Evolutionary conservation across 2,797 vertebrate species (phyloP), one percentile per base, ranked within the genome.

Genomic region (Gallirallus australis): DNA sequence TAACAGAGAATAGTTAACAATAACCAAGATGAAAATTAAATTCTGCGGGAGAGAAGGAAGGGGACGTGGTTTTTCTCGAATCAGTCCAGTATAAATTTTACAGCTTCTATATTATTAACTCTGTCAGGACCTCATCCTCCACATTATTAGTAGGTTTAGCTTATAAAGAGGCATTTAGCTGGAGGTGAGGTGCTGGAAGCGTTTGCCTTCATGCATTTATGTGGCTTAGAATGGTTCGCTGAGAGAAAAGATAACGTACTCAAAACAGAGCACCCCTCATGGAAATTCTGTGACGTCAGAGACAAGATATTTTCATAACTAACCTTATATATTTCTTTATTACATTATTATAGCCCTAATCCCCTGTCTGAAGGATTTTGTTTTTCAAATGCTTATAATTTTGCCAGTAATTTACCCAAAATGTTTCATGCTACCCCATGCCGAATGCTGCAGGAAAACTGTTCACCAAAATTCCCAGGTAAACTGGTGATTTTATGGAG

Each of bases 11-110:
- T 53, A 54, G 90, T 82, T 90, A 95, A 89, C 63, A 90, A 85
- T 35, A 80, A 86, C 15, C 19, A 69, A 30, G 69, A 86, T 30
- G 83, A 94, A 96, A 90, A 68, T 63, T 47, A 94, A 92, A 88
- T 82, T 80, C 28, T 63, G 45, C 68, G 33, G 15, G 15, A 79
- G 16, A 85, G 31, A 70, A 88, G 18, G 65, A 93, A 94, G 18
- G 15, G 37, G 48, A 24, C 25, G 47, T 2, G 1, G 8, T 40
- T 31, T 82, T 75, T 72, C 35, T 82, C 48, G 31, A 89, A 65
- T 63, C 31, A 47, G 72, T 89, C 71, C n/a, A 27, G n/a, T 24
- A 15, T 31, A 48, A 68, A 84, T 82, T 89, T 73, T 45, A 78
- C 33, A 73, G 53, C 15, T 76, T 64, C 48, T 69, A 40, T 50